These are phyloP conservation scores for Amphipyra berbera DNA, from an alignment of 2,888 invertebrate species.

Conservation along the genomic window DNA sequence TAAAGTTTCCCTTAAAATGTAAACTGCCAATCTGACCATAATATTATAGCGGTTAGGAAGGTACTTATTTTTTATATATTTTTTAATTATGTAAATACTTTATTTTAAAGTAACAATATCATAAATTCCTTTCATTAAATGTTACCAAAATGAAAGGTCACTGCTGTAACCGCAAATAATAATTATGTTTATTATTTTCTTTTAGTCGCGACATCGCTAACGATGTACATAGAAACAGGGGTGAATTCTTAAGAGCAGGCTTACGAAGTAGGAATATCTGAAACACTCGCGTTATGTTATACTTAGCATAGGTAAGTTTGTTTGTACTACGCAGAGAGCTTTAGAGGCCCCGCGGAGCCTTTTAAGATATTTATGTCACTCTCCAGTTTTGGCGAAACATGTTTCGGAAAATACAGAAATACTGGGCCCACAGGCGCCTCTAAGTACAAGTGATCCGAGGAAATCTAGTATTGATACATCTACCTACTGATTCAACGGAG, in stretches of 20 bases:
- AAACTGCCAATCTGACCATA: no score
- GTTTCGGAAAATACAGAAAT: constrained; percentile 33
- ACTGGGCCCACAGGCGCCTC: constrained; percentile 9
- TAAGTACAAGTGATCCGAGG: constrained; percentile 19
- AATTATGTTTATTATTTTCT: background rate
- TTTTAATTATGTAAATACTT: no score
- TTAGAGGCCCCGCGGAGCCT: constrained; percentile 54
- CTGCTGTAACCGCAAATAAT: no score
- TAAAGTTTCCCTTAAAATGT: no score
- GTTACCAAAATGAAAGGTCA: no score
- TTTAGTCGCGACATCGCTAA: constrained; percentile 5
- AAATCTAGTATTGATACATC: constrained; percentile 9
- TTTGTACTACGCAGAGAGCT: constrained; percentile 50
- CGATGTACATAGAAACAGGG: constrained; percentile 16
- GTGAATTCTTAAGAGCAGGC: constrained; percentile 41
- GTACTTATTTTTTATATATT: no score
- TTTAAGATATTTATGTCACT: constrained; percentile 67
- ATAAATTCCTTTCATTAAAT: no score
- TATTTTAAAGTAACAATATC: no score
- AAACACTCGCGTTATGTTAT: constrained; percentile 37
- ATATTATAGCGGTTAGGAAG: no score
- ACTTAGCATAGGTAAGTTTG: constrained; percentile 50
- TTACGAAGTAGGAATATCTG: constrained; percentile 41
- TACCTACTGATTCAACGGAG: constrained; percentile 9
- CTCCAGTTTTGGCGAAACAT: constrained; percentile 48